Evolutionary conservation across 1,140 invertebrate genomes (phyloP).

Genomic region (Tetraneura akinire): DNA sequence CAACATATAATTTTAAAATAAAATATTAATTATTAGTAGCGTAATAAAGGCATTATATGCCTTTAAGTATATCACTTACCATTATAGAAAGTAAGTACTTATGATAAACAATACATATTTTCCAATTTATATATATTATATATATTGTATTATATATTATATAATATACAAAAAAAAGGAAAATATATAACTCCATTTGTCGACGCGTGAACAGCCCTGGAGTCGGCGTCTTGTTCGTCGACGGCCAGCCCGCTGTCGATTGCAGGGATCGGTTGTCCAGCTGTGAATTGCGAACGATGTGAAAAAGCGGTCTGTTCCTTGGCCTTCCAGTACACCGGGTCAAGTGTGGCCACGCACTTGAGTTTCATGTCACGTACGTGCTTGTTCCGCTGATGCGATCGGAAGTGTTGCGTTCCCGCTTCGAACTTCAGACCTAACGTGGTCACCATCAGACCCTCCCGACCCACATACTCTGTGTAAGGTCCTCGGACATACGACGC

Average conservation of each 20-base stretch:
- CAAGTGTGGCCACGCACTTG: constrained; percentile 84
- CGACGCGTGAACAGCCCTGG: constrained; percentile 61
- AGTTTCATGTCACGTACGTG: constrained; percentile 77
- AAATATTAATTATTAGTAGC: constrained; percentile 30
- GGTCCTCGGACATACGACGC: constrained; percentile 62
- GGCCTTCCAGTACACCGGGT: constrained; percentile 77
- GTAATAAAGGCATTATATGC: constrained; percentile 25
- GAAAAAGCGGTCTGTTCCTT: constrained; percentile 82
- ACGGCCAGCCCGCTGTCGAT: constrained; percentile 66
- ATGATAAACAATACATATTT: background rate
- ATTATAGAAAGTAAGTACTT: constrained; percentile 2
- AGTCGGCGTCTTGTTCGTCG: constrained; percentile 59
- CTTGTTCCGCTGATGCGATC: constrained; percentile 53
- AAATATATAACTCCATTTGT: too few relatives aligned
- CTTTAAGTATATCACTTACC: too few relatives aligned
- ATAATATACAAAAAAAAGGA: too few relatives aligned
- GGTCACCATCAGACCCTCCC: constrained; percentile 71
- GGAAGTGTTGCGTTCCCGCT: constrained; percentile 75
- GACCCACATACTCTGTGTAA: constrained; percentile 61
- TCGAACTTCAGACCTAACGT: constrained; percentile 72
- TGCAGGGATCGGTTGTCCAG: constrained; percentile 63
- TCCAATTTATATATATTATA: background rate
- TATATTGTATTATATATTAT: background rate
- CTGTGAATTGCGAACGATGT: constrained; percentile 61
- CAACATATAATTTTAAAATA: constrained; percentile 6